These are phyloP conservation scores for Elgaria multicarinata DNA, from an alignment of 2,113 vertebrate genomes.

Conservation along the genomic window DNA sequence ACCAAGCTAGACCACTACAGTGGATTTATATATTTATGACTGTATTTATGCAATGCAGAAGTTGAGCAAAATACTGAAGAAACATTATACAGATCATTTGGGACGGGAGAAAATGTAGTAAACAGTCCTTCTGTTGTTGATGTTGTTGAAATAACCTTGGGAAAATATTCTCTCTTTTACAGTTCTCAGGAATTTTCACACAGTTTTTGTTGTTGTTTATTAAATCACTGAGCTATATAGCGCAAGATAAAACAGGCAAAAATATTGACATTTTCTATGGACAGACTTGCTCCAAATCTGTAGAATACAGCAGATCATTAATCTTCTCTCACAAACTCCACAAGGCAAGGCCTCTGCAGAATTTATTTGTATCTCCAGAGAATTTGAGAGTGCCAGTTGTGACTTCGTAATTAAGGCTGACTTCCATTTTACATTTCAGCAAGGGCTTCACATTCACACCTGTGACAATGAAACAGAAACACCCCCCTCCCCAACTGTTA, in stretches of 20 bases:
- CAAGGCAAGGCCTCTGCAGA: conserved; percentile 11
- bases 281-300: conserved; percentile 16
- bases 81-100: background rate
- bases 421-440: conserved; percentile 16
- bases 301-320: conserved; percentile 7
- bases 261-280: conserved; percentile 21
- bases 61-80: background rate
- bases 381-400: conserved; percentile 1
- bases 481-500: background rate
- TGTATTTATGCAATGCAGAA: background rate
- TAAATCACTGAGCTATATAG: conserved; percentile 1
- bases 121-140: background rate
- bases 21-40: too few relatives aligned
- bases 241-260: conserved; percentile 12
- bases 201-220: background rate
- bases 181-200: background rate
- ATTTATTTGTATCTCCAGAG: conserved; percentile 7
- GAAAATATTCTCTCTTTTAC: background rate
- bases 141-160: conserved; percentile 10
- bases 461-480: background rate
- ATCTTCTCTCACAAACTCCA: conserved; percentile 18
- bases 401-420: conserved; percentile 14
- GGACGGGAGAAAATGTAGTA: background rate
- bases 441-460: background rate
- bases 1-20: background rate